Base-by-base conservation (phyloP, 1,140 invertebrate genomes). In the Mya arenaria region DNA sequence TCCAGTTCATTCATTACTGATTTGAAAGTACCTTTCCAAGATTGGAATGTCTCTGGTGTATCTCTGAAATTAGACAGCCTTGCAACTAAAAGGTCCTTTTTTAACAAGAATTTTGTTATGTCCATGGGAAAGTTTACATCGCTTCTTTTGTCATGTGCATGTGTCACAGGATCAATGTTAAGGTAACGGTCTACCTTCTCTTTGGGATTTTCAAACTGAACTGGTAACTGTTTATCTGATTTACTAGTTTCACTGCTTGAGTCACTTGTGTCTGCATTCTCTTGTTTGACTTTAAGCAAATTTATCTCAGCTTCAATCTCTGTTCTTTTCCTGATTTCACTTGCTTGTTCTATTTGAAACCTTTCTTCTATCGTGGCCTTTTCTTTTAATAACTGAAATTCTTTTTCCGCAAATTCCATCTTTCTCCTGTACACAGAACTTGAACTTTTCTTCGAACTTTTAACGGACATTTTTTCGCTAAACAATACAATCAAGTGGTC, bases 11-110 rank as follows among this genome's bases (percentile, higher is more conserved):
- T 48, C 5, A 69, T 19, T 0, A 82, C 66, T 1, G 19, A 48
- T 1, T 2, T 34, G 55, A 84, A 84, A 17, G 41, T 66, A 1
- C 23, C 44, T 41, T 81, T 84, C 83, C 77, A 84, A 6, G 52
- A 25, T 2, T 6, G 6, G 17, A 48, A 81, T 0, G 23, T 37
- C n/a, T 77, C 55, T 19, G 83, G 41, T 32, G 55, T 75, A 17
- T 84, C 78, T 15, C 81, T 73, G 58, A 84, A 84, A 1, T 52
- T 3, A 23, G 30, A 60, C 10, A 85, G 36, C 19, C 65, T 17
- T 30, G 36, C 39, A 5, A 75, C 23, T n/a, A 85, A 48, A 36
- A 78, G 23, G 28, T 82, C 68, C 34, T 74, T 84, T 39, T 71
- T 81, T 2, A 84, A 55, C 0, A 84, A 28, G 36, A 23, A 84